phyloP scores from a whole-genome alignment of 1,140 invertebrate genomes.

The Eueides isabella region DNA sequence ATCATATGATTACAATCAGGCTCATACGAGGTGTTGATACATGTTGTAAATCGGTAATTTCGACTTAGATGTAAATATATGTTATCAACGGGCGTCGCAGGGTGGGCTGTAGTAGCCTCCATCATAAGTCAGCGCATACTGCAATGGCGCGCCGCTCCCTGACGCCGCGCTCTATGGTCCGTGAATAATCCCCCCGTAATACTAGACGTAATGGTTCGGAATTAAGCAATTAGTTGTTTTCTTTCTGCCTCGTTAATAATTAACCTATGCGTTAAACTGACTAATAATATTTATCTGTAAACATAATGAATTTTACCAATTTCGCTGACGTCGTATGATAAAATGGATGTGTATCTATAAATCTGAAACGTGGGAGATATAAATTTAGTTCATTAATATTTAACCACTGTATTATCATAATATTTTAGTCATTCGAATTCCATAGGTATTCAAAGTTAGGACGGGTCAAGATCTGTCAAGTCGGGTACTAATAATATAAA shows the following conservation, averaged over 20 bases:
- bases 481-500: too few relatives aligned
- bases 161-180: conserved; percentile 73
- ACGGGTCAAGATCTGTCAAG: too few relatives aligned
- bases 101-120: conserved; percentile 39
- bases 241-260: conserved; percentile 75
- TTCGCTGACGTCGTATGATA: background rate
- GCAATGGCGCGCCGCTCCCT: conserved; percentile 56
- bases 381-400: too few relatives aligned
- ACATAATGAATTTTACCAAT: background rate
- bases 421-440: too few relatives aligned
- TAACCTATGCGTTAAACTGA: conserved; percentile 40
- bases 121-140: conserved; percentile 52
- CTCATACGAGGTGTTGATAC: conserved; percentile 20
- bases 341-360: background rate
- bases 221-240: conserved; percentile 81
- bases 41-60: conserved; percentile 28
- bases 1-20: conserved; percentile 12
- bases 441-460: too few relatives aligned
- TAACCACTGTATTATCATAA: too few relatives aligned
- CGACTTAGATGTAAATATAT: conserved; percentile 42
- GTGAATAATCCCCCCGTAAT: conserved; percentile 78
- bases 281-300: background rate
- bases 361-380: too few relatives aligned
- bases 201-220: conserved; percentile 78
- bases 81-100: conserved; percentile 37